Conservation (phyloP, 1,140 invertebrate genomes). For the Drosophila oshimai region DNA sequence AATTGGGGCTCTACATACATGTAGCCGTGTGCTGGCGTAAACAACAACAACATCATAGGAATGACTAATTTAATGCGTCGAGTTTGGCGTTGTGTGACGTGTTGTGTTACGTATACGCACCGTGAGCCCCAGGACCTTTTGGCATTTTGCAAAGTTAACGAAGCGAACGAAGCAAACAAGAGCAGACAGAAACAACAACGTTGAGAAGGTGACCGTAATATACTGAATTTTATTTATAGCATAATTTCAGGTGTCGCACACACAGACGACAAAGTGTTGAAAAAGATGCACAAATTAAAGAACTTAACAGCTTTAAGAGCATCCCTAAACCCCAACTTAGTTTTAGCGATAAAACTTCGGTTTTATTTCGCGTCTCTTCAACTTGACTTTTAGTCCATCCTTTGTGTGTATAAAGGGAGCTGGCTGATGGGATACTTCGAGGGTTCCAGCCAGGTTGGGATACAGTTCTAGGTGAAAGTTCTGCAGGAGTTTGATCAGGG, state of each 20-base stretch:
- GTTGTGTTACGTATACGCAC: constrained; percentile 49
- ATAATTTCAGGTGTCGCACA: constrained; percentile 64
- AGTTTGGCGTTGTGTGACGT: constrained; percentile 16
- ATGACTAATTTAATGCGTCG: constrained; percentile 62
- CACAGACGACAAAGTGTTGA: constrained; percentile 51
- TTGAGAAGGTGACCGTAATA: constrained; percentile 32
- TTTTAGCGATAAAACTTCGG: constrained; percentile 29
- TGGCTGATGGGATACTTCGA: constrained; percentile 60
- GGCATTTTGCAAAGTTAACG: constrained; percentile 54
- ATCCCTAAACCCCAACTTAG: constrained; percentile 9
- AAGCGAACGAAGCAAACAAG: constrained; percentile 62
- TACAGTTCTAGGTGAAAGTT: constrained; percentile 60
- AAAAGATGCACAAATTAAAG: constrained; percentile 29
- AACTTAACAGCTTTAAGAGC: constrained; percentile 20
- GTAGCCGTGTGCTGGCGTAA: constrained; percentile 27
- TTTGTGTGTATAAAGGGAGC: constrained; percentile 57
- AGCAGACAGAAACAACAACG: constrained; percentile 28
- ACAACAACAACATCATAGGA: constrained; percentile 47
- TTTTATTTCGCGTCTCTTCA: constrained; percentile 59
- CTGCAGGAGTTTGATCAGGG: constrained; percentile 58
- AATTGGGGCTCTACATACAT: neutral
- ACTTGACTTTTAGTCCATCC: constrained; percentile 56
- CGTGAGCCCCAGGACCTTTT: constrained; percentile 35
- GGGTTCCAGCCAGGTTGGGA: neutral
- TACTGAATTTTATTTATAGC: constrained; percentile 69